Percentiles rank a stretch among this genome's conserved stretches.
These are phyloP conservation scores for Neofelis nebulosa DNA, from an alignment of 2,113 vertebrate genomes.

Conservation along the genomic window DNA sequence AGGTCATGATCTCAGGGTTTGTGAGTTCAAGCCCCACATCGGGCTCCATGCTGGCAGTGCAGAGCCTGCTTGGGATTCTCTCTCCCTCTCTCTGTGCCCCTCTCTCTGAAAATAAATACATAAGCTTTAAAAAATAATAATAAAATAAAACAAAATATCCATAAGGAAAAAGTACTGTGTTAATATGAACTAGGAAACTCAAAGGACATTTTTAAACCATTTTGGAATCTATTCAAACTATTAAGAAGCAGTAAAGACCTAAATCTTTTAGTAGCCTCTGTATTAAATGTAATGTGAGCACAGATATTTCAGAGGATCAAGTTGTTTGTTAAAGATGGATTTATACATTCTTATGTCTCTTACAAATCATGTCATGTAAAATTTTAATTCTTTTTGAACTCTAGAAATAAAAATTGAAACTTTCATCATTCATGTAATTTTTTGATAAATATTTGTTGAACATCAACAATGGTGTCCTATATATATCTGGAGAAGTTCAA, in stretches of 20 bases:
- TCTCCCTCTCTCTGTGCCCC: no score
- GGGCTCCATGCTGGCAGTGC: no score
- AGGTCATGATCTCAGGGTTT: no score
- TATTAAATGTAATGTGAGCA: not conserved
- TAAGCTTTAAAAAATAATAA: no score
- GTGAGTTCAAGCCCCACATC: no score
- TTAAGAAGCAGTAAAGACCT: slow-evolving; percentile 26
- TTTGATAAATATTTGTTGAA: not conserved
- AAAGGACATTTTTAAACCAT: slow-evolving; percentile 18
- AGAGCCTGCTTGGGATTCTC: no score
- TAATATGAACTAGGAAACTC: not conserved
- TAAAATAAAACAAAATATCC: not conserved
- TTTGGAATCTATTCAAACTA: slow-evolving; percentile 16
- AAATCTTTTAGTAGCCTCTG: not conserved
- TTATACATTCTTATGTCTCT: not conserved
- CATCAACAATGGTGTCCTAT: not conserved
- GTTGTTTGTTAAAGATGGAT: not conserved
- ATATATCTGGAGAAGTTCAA: not conserved
- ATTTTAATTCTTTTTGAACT: not conserved
- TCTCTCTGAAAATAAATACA: no score
- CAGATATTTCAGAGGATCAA: slow-evolving; percentile 12
- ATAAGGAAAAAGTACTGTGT: not conserved
- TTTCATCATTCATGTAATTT: not conserved
- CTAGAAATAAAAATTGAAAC: slow-evolving; percentile 20
- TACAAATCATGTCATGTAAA: not conserved